Evolutionary conservation across 2,888 invertebrate genomes (phyloP).

Genomic region (Sclerodermus sp.): DNA sequence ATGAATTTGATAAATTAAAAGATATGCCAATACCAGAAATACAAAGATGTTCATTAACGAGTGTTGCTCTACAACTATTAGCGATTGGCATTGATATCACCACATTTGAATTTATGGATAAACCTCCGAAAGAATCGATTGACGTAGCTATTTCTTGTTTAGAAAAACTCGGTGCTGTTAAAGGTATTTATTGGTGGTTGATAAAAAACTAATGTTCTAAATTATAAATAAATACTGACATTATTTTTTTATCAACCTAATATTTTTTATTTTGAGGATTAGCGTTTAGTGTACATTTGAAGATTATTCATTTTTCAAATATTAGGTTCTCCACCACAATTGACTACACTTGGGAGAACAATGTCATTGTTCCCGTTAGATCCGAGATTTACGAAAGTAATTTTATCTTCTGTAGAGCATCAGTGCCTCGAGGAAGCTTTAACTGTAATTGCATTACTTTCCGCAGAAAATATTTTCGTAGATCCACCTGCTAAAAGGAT

Average conservation of each 20-base stretch:
- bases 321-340: conserved; percentile 61
- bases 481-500: conserved; percentile 75
- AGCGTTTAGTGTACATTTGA: not conserved
- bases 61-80: conserved; percentile 79
- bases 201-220: no score
- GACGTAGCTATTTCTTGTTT: conserved; percentile 67
- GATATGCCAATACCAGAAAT: conserved; percentile 86
- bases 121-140: conserved; percentile 75
- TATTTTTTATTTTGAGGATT: not conserved
- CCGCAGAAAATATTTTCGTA: conserved; percentile 84
- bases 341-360: conserved; percentile 78
- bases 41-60: conserved; percentile 67
- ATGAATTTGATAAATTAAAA: conserved; percentile 73
- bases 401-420: conserved; percentile 75
- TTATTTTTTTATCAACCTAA: not conserved
- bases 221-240: not conserved
- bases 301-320: not conserved
- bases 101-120: conserved; percentile 88
- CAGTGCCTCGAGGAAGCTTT: conserved; percentile 80
- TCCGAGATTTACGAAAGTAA: conserved; percentile 81
- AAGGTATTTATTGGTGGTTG: conserved; percentile 38
- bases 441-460: conserved; percentile 83
- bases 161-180: conserved; percentile 63
- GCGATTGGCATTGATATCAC: conserved; percentile 81
- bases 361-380: conserved; percentile 93